A percentile compares a stretch with the other conserved stretches of the same genome.
These are phyloP conservation scores for Chaunax sp. DNA, from an alignment of 2,797 vertebrate genomes.

Conservation along the genomic window DNA sequence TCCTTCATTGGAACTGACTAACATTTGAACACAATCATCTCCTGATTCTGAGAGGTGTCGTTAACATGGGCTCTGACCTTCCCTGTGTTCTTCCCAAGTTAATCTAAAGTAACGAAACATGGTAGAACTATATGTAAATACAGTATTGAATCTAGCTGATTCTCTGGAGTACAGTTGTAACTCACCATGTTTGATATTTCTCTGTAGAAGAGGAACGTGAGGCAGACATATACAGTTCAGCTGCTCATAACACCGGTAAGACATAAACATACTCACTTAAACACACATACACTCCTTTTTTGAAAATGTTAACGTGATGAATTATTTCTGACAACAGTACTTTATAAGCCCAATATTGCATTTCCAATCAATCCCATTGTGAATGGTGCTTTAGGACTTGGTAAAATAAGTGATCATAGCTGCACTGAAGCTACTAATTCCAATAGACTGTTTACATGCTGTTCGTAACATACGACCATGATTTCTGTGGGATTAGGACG, in stretches of 20 bases:
- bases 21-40: too few relatives aligned
- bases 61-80: background rate
- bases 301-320: background rate
- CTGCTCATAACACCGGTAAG: slow-evolving; percentile 89
- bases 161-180: slow-evolving; percentile 5
- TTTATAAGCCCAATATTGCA: background rate
- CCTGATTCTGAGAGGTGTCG: background rate
- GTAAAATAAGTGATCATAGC: too few relatives aligned
- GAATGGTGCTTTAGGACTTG: too few relatives aligned
- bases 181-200: slow-evolving; percentile 16
- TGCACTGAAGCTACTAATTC: background rate
- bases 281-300: background rate
- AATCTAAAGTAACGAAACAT: background rate
- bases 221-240: slow-evolving; percentile 81
- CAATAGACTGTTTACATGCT: background rate
- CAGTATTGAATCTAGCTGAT: background rate
- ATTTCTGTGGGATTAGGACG: slow-evolving; percentile 44
- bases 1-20: too few relatives aligned
- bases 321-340: background rate
- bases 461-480: background rate
- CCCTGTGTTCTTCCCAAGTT: background rate
- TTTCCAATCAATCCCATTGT: too few relatives aligned
- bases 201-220: slow-evolving; percentile 86
- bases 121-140: background rate
- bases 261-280: background rate